These are phyloP conservation scores for Sesia bembeciformis DNA, from an alignment of 2,888 invertebrate genomes.

Conservation along the genomic window DNA sequence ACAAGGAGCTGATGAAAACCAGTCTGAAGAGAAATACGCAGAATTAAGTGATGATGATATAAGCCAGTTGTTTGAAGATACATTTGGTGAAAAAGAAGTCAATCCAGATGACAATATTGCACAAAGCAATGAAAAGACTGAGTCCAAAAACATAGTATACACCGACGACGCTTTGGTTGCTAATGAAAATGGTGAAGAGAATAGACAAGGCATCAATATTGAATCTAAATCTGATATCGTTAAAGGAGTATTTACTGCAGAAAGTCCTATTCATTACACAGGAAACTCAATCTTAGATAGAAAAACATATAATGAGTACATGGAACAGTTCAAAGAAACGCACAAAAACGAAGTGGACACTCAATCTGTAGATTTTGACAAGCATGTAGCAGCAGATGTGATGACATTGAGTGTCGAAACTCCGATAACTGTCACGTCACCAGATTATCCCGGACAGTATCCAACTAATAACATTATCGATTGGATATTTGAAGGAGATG, in stretches of 20 bases:
- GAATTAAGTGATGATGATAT: not conserved
- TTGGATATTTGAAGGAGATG: conserved; percentile 51
- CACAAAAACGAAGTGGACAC: conserved; percentile 26
- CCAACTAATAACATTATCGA: conserved; percentile 40
- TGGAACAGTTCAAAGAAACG: conserved; percentile 24
- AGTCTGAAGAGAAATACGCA: not conserved
- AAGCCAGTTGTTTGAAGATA: not conserved
- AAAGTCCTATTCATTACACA: conserved; percentile 7
- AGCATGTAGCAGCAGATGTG: conserved; percentile 21
- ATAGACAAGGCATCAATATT: conserved; percentile 7
- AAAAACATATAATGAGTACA: conserved; percentile 4
- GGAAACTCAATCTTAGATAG: conserved; percentile 23
- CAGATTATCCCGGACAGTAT: conserved; percentile 39
- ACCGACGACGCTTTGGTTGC: conserved; percentile 30
- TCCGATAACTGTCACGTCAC: conserved; percentile 35
- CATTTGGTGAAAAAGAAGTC: conserved; percentile 1
- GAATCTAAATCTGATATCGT: conserved; percentile 5
- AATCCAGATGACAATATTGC: not conserved
- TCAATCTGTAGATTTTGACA: conserved; percentile 18
- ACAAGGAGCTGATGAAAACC: not conserved
- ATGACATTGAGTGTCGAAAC: conserved; percentile 30
- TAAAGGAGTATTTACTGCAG: not conserved
- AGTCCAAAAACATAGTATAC: conserved; percentile 15
- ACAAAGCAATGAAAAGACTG: conserved; percentile 2
- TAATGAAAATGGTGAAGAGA: conserved; percentile 7